phyloP scores from a whole-genome alignment of 2,888 invertebrate genomes.

The Hypselothyrea guttata region DNA sequence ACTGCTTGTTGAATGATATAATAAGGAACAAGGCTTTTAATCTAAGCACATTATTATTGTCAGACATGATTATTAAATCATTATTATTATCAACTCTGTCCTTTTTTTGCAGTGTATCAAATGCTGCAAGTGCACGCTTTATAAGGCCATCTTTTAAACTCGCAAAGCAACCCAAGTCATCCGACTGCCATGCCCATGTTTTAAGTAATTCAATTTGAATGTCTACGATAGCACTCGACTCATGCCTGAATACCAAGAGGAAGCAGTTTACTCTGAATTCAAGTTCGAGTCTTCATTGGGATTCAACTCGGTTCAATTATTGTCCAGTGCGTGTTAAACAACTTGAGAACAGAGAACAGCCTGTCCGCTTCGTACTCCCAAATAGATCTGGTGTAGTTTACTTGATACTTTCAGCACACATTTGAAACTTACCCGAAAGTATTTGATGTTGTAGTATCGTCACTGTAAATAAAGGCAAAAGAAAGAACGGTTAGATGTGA shows the following conservation, averaged over 20 bases:
- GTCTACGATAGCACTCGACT: constrained; percentile 49
- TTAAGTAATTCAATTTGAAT: constrained; percentile 61
- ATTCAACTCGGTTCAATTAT: too few relatives aligned
- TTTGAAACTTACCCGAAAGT: constrained; percentile 40
- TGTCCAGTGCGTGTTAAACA: constrained; percentile 55
- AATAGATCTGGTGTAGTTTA: constrained; percentile 5
- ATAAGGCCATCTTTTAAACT: constrained; percentile 26
- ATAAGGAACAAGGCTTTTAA: too few relatives aligned
- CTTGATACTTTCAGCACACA: constrained; percentile 5
- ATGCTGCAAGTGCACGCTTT: constrained; percentile 54
- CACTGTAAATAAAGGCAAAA: constrained; percentile 34
- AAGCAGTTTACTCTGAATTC: constrained; percentile 8
- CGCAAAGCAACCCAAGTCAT: constrained; percentile 32
- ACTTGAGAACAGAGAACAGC: constrained; percentile 50
- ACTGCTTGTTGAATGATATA: too few relatives aligned
- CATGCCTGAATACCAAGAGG: constrained; percentile 49
- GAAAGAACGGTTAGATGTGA: constrained; percentile 15
- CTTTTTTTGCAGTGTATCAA: constrained; percentile 28
- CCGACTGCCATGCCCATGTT: constrained; percentile 46
- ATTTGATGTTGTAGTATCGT: constrained; percentile 15
- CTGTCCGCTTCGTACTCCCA: constrained; percentile 9
- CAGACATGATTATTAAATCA: too few relatives aligned
- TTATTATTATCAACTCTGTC: too few relatives aligned
- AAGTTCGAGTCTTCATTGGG: too few relatives aligned
- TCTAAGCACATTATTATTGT: too few relatives aligned